These are phyloP conservation scores for Phymatocera aterrima DNA, from an alignment of 2,888 invertebrate genomes.

Conservation along the genomic window DNA sequence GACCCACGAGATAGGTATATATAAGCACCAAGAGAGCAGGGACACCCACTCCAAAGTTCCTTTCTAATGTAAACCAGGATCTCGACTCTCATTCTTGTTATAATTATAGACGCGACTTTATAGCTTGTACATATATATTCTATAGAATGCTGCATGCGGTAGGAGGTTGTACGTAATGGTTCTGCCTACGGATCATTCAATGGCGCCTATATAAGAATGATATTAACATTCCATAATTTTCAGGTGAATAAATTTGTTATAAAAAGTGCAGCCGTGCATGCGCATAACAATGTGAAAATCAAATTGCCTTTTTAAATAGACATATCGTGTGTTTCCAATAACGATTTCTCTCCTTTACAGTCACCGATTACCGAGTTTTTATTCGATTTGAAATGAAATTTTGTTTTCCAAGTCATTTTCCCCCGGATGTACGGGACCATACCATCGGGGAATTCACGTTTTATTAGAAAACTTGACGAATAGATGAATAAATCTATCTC, in stretches of 20 bases:
- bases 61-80: constrained; percentile 48
- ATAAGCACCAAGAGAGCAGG: constrained; percentile 12
- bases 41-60: constrained; percentile 47
- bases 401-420: too few species aligned
- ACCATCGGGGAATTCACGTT: too few species aligned
- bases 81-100: constrained; percentile 31
- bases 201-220: not conserved
- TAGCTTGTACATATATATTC: not conserved
- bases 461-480: too few species aligned
- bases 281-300: too few species aligned
- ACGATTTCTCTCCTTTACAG: too few species aligned
- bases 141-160: not conserved
- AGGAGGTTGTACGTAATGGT: not conserved
- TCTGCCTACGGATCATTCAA: constrained; percentile 9
- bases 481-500: too few species aligned
- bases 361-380: too few species aligned
- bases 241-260: not conserved
- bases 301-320: not conserved
- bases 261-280: too few species aligned
- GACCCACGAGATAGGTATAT: not conserved
- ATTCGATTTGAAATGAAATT: too few species aligned
- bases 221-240: not conserved
- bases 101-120: constrained; percentile 14
- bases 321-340: too few species aligned
- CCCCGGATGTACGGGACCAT: too few species aligned